Evolutionary conservation across 2,113 vertebrate species (phyloP), one percentile per base, ranked within the genome.

Genomic region (Melospiza melodia): DNA sequence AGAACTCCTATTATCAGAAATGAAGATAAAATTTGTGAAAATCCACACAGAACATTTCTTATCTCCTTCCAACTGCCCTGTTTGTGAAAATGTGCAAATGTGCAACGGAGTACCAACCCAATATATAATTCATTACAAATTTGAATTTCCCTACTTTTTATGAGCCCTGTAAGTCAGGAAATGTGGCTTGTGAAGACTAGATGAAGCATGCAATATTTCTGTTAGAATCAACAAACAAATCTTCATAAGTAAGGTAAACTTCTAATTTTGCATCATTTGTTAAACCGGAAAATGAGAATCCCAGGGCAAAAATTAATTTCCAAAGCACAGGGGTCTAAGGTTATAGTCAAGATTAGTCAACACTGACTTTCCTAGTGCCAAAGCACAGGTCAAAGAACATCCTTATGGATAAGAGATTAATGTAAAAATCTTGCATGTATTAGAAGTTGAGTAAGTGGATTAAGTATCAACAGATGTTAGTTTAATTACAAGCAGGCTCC

Each of bases 401-500:
- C 59, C 55, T 94, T 82, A 77, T 33, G 79, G 75, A 61, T 90
- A 87, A 91, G 66, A 87, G 65, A 96, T 97, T 89, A 92, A 88
- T 52, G 61, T 54, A 78, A 78, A 88, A 93, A 71, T 6, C 90
- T 86, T 94, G 63, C 93, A 84, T 86, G 88, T 93, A 92, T 83
- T 84, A 63, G 59, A 67, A 90, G 28, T 71, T 84, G 80, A 93
- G 77, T 96, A 96, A 97, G 82, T 94, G 58, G 79, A 90, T 96
- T 96, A 96, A 91, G 52, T 72, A 86, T 90, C 90, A 93, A 69
- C 94, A 96, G 94, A 96, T 90, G 85, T 75, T 96, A 84, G 76
- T 93, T 95, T 95, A 95, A 94, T 95, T 95, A 90, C 92, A 88
- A 87, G 90, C 90, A 96, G 95, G 57, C 85, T 86, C 52, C 61